Evolutionary conservation across 2,888 invertebrate species (phyloP).

Genomic region (Malthinus seriepunctatus): DNA sequence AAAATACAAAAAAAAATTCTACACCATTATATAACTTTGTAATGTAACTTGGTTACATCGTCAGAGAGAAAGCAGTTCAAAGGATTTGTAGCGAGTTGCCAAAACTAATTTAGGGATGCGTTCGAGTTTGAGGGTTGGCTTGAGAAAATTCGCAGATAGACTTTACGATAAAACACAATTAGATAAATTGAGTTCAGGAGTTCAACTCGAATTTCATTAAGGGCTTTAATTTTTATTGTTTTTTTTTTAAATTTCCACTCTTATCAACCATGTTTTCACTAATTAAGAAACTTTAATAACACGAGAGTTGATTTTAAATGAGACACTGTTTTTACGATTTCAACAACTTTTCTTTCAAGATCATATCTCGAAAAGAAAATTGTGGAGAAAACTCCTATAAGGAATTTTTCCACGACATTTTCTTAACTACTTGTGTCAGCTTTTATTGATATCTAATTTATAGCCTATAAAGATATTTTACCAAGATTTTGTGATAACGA

Average conservation of each 20-base stretch:
- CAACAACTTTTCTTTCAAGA: too few relatives aligned
- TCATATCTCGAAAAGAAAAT: too few relatives aligned
- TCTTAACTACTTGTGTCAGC: conserved; percentile 16
- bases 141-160: conserved; percentile 28
- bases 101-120: conserved; percentile 29
- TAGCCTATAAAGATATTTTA: conserved; percentile 26
- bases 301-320: too few relatives aligned
- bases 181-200: conserved; percentile 28
- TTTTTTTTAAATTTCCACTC: conserved; percentile 1
- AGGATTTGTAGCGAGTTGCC: conserved; percentile 29
- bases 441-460: conserved; percentile 28
- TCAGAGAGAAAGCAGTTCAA: conserved; percentile 26
- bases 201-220: conserved; percentile 25
- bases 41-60: conserved; percentile 25
- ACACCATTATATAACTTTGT: conserved; percentile 16
- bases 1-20: conserved; percentile 12
- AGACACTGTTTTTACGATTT: too few relatives aligned
- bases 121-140: conserved; percentile 26
- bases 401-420: conserved; percentile 14
- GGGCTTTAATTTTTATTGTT: conserved; percentile 18
- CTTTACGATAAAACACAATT: conserved; percentile 28
- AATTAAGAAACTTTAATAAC: too few relatives aligned
- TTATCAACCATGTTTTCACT: neutral
- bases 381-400: neutral
- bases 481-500: conserved; percentile 18